Percentiles rank a stretch among this genome's conserved stretches.
Evolutionary conservation across 2,888 invertebrate species (phyloP).

Genomic region (Meganola albula): DNA sequence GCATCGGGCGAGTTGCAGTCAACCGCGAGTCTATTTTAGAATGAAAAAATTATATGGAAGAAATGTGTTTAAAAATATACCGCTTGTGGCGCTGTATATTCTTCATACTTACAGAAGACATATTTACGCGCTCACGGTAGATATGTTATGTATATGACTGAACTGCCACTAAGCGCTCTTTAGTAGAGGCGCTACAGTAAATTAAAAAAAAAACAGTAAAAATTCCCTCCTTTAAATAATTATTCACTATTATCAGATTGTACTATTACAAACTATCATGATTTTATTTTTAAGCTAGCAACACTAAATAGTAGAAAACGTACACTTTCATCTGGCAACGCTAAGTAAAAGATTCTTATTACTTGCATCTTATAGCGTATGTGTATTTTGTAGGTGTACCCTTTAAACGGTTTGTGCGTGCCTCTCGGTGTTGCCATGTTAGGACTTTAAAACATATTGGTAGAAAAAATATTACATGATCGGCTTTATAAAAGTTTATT

Average conservation of each 20-base stretch:
- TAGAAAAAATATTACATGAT: conserved; percentile 8
- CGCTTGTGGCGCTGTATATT: too few species aligned
- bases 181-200: not conserved
- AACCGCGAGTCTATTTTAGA: too few species aligned
- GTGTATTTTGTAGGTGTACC: conserved; percentile 40
- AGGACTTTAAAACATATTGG: conserved; percentile 10
- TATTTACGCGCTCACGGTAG: too few species aligned
- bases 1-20: too few species aligned
- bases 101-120: too few species aligned
- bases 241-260: too few species aligned
- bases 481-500: not conserved
- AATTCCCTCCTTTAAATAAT: not conserved
- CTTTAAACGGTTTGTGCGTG: conserved; percentile 32
- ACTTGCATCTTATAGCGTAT: conserved; percentile 47
- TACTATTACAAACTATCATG: too few species aligned
- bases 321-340: conserved; percentile 16
- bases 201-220: not conserved
- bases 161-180: too few species aligned
- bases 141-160: too few species aligned
- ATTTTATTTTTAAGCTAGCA: conserved; percentile 14
- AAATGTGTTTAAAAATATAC: too few species aligned
- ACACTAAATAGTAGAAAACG: conserved; percentile 9
- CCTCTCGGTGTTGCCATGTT: conserved; percentile 25
- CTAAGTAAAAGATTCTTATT: conserved; percentile 22
- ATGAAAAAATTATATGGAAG: too few species aligned